These are phyloP conservation scores for Drosophila mettleri DNA, from an alignment of 2,888 invertebrate species.

Conservation along the genomic window DNA sequence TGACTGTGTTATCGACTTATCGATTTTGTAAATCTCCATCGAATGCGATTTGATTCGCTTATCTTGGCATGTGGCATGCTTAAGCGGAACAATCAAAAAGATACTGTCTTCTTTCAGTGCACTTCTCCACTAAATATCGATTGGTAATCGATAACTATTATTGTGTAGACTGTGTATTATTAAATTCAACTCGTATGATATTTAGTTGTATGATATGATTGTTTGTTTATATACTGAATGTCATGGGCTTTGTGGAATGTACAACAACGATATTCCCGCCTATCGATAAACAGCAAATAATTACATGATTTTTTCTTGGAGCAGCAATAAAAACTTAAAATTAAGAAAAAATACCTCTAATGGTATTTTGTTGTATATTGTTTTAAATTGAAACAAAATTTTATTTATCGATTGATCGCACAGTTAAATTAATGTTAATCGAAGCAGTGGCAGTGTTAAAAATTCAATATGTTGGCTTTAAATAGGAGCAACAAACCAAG, in stretches of 20 bases:
- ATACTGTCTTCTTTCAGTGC: background rate
- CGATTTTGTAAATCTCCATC: conserved; percentile 8
- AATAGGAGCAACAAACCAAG: conserved; percentile 25
- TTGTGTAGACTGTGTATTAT: conserved; percentile 3
- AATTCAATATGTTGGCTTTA: conserved; percentile 19
- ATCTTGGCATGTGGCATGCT: background rate
- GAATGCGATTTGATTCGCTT: background rate
- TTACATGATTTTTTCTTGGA: background rate
- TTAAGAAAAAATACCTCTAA: conserved; percentile 16
- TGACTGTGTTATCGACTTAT: conserved; percentile 23
- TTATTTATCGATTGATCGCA: conserved; percentile 22
- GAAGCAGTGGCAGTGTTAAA: conserved; percentile 54
- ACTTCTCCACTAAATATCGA: background rate
- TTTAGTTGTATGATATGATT: conserved; percentile 69
- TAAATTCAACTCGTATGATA: conserved; percentile 40
- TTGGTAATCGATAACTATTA: conserved; percentile 17
- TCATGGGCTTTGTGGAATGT: conserved; percentile 38
- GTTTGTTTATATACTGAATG: conserved; percentile 56
- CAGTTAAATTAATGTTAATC: conserved; percentile 23
- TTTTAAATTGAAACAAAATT: conserved; percentile 19
- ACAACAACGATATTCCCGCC: conserved; percentile 22
- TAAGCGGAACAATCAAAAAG: background rate
- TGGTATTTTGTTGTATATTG: background rate
- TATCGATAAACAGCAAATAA: conserved; percentile 12
- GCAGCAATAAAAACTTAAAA: conserved; percentile 9